A percentile compares a stretch with the other conserved stretches of the same genome.
These are phyloP conservation scores for Heteropelma amictum DNA, from an alignment of 2,888 invertebrate species.

Conservation along the genomic window DNA sequence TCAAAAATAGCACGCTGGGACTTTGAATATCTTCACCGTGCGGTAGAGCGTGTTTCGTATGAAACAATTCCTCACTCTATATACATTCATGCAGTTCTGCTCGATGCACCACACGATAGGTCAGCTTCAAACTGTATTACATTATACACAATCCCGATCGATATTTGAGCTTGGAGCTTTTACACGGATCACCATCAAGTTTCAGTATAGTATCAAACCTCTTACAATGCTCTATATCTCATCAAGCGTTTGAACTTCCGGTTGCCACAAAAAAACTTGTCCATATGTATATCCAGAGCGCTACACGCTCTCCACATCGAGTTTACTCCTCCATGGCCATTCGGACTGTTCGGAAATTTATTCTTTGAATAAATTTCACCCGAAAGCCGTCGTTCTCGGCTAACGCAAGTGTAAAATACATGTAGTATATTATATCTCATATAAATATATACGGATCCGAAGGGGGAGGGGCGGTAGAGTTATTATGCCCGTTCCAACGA, in stretches of 20 bases:
- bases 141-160: conserved; percentile 46
- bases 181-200: conserved; percentile 1
- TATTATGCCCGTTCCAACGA: too few species aligned
- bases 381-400: too few species aligned
- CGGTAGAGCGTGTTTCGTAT: not conserved
- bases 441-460: too few species aligned
- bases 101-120: conserved; percentile 44
- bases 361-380: too few species aligned
- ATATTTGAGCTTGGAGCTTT: conserved; percentile 19
- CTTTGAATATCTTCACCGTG: not conserved
- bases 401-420: too few species aligned
- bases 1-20: not conserved
- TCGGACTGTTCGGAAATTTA: not conserved
- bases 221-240: conserved; percentile 17
- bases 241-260: conserved; percentile 27
- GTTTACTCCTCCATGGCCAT: not conserved
- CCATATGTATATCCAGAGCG: conserved; percentile 12
- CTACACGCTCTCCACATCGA: conserved; percentile 2
- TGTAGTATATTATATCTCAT: too few species aligned
- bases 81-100: conserved; percentile 42
- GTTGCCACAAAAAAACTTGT: not conserved
- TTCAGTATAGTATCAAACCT: conserved; percentile 20
- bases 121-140: conserved; percentile 40
- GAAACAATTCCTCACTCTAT: not conserved
- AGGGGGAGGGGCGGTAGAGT: too few species aligned